Base-by-base conservation (phyloP, 1,140 invertebrate species). In the Drosophila parvula region DNA sequence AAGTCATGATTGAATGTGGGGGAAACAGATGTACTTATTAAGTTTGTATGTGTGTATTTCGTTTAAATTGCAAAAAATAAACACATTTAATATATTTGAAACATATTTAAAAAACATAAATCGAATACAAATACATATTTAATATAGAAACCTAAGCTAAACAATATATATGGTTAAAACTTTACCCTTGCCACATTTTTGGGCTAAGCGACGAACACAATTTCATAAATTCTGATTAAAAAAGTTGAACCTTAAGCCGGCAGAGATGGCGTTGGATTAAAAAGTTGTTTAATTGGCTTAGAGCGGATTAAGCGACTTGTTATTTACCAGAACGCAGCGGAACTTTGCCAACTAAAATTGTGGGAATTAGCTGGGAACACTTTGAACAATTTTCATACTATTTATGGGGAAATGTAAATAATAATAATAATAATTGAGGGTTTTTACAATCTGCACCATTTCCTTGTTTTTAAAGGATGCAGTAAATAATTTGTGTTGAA, bases 221-320 rank as follows among this genome's bases (percentile, higher is more conserved):
- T 38, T 55, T 55, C 51, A 55, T 55, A 55, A 55, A 55, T 55
- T 55, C 51, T 6, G 51, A 36, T 55, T 55, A 38, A 38, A 55
- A 44, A 55, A 53, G 51, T 55, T 55, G 5, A n/a, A 40, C 10
- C 51, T n/a, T 38, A 38, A 22, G 34, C 47, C n/a, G 47, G 47
- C 47, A 30, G 27, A 11, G 27, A 51, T n/a, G 51, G 12, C 34
- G 5, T 55, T 55, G 51, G 51, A 55, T 55, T 55, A 38, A 38
- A 53, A 55, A 55, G 51, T 55, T 55, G 51, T 38, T 55, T 55
- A 55, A 55, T 55, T 55, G 51, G 51, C 18, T 55, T 55, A n/a
- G 9, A 38, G 34, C 51, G 34, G 34, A 38, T 27, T 38, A 55
- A n/a, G 34, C 18, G 51, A 55, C 51, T 55, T 55, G 51, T 38